A percentile compares a stretch with the other conserved stretches of the same genome.
These are phyloP conservation scores for Calliphora vomitoria DNA, from an alignment of 2,888 invertebrate genomes.

Conservation along the genomic window DNA sequence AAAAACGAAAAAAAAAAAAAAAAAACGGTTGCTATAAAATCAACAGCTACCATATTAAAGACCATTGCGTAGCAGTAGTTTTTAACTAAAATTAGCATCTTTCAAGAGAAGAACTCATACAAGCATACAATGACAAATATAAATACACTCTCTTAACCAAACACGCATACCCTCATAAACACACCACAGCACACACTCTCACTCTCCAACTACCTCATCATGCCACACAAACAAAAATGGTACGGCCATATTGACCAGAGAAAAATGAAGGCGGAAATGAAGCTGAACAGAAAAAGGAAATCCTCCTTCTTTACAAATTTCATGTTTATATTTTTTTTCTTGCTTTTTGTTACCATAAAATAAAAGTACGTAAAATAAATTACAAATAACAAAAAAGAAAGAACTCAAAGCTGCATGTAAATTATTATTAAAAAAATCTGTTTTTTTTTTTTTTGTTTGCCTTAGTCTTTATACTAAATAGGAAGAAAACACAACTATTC, in stretches of 20 bases:
- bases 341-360: not conserved
- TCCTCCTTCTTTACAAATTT: slow-evolving; percentile 44
- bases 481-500: not conserved
- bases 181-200: not conserved
- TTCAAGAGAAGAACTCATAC: slow-evolving; percentile 32
- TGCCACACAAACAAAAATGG: not conserved
- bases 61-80: slow-evolving; percentile 53
- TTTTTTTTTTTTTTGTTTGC: not conserved
- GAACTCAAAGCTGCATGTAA: slow-evolving; percentile 37
- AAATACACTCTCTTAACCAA: not conserved
- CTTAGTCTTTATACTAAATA: slow-evolving; percentile 5
- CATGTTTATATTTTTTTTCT: slow-evolving; percentile 11
- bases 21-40: slow-evolving; percentile 18
- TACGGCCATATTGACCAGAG: slow-evolving; percentile 52
- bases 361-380: slow-evolving; percentile 31
- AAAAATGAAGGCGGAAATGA: slow-evolving; percentile 62
- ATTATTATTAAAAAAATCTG: slow-evolving; percentile 52
- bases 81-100: slow-evolving; percentile 56
- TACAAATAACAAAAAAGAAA: slow-evolving; percentile 11
- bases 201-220: not conserved
- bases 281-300: slow-evolving; percentile 63
- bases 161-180: too few species aligned
- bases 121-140: slow-evolving; percentile 33
- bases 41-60: slow-evolving; percentile 43
- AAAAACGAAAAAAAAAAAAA: slow-evolving; percentile 28